Evolutionary conservation across 1,140 invertebrate genomes (phyloP), one percentile per base, ranked within the genome.

Genomic region (Chrysomallon squamiferum): DNA sequence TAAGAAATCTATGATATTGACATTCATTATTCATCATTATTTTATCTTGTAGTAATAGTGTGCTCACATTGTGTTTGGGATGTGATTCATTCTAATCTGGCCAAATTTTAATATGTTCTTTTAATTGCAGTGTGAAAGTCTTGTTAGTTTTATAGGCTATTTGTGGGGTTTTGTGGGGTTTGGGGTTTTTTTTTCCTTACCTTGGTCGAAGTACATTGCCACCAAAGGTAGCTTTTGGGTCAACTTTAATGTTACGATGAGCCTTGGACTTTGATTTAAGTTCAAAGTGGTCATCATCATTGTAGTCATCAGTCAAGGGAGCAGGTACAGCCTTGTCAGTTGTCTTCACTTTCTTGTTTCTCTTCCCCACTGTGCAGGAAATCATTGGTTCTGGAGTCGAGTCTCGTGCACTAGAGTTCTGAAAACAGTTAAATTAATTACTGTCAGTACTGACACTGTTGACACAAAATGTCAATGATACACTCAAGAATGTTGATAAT

Each of bases 261-360:
- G 80, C 82, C 71, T 82, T 83, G 22, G 83, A 83, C 72, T 86
- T 86, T 30, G 84, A 84, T 22, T 80, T 86, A 52, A 87, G 59
- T 66, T 83, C 80, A 80, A 86, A 87, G 45, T 84, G 83, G 41
- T 77, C 77, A 59, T 83, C 79, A 67, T 80, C 77, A 45, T 72
- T 68, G 47, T 70, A 72, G 29, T 74, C 61, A 35, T 78, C 77
- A 66, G 71, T 41, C 52, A 65, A 22, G 63, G 66, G 57, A 65
- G 69, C 45, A 68, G 66, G 59, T 59, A 66, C 45, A 29, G 47
- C 59, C 45, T 62, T 71, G 65, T 59, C 69, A 45, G 25, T 59
- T 35, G 49, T 65, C 59, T 65, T 71, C 45, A 50, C 65, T 56
- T 78, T 75, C 49, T 66, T 66, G 32, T 74, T 77, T 56, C 62